Base-by-base conservation (phyloP, 2,888 invertebrate genomes). In the Tetropium fuscum region DNA sequence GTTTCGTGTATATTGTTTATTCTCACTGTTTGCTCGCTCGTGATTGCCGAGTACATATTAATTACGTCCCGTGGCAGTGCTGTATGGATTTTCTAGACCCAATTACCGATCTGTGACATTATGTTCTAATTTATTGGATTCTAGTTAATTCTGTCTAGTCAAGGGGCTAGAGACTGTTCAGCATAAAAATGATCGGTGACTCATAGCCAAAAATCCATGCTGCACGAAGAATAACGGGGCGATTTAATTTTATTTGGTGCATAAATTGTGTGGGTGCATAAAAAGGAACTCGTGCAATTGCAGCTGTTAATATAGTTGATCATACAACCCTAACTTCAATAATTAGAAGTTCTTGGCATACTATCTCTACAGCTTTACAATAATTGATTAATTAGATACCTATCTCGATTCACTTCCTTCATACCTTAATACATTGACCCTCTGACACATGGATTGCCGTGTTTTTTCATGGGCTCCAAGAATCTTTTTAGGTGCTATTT, bases 191-290 rank as follows among this genome's bases (percentile, higher is more conserved):
- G 5, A 13, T 13, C 11, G n/a, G 11, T 48, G 48, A 48, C 18
- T 48, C 48, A 48, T 15, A 32, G 16, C 48, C 48, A 22, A 22
- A 48, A 36, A 11, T 36, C 19, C 5, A 13, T 6, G 22, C 8
- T 7, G 11, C n/a, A 7, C 15, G 7, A 16, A 15, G n/a, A 8
- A 27, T 10, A 18, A 27, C 27, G 27, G 44, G 44, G 22, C 0
- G 22, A 20, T 13, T 43, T 11, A 10, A 36, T 34, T 34, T n/a
- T n/a, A n/a, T n/a, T n/a, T n/a, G n/a, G n/a, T n/a, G n/a, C n/a
- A n/a, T n/a, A n/a, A n/a, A 30, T 41, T 27, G 25, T 27, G 44
- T 25, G 44, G 44, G 44, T 44, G 30, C 44, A 44, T 44, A 44
- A 44, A 44, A 44, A 44, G 19, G 7, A 40, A 20, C 20, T n/a